Evolutionary conservation across 1,140 invertebrate genomes (phyloP), one percentile per base, ranked within the genome.

Genomic region (Saccostrea echinata): DNA sequence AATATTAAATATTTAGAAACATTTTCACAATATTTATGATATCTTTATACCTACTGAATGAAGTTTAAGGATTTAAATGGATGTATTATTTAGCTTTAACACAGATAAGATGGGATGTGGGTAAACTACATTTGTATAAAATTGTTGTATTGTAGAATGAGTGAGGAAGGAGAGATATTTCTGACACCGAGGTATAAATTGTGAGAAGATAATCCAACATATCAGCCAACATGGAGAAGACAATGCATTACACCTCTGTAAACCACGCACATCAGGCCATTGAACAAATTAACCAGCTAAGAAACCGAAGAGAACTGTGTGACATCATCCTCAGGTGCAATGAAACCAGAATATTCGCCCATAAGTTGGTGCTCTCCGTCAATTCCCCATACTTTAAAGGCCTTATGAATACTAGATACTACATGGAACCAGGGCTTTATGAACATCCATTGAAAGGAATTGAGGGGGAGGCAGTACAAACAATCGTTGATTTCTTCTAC

Each of bases 351-450:
- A 97, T 98, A 91, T 96, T 96, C 1, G 97, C 98, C 52, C 98
- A 98, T 94, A 96, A 97, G 83, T 96, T 97, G 12, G 97, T 98
- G 89, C 95, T 98, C 86, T 97, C 97, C 30, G 97, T 97, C 57
- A 90, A 90, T 43, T 98, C 97, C 92, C 96, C 96, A 21, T 98
- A 98, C 94, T 98, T 98, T 81, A 88, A 90, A 33, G 88, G 89
- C 30, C 84, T 93, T 0, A 84, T 91, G 24, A 88, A 90, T 24
- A 84, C 71, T 16, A 76, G 81, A 27, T 86, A 83, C 61, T 35
- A 88, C 30, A 80, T 86, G 9, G 83, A 86, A 1, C 43, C 85
- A 6, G 87, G 84, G 52, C 43, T 88, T 9, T n/a, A 53, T 13
- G 91, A 93, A 84, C 83, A 90, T 13, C 52, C 57, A 13, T 86